phyloP scores from a whole-genome alignment of 2,113 vertebrate species.

The Psettodes erumei region DNA sequence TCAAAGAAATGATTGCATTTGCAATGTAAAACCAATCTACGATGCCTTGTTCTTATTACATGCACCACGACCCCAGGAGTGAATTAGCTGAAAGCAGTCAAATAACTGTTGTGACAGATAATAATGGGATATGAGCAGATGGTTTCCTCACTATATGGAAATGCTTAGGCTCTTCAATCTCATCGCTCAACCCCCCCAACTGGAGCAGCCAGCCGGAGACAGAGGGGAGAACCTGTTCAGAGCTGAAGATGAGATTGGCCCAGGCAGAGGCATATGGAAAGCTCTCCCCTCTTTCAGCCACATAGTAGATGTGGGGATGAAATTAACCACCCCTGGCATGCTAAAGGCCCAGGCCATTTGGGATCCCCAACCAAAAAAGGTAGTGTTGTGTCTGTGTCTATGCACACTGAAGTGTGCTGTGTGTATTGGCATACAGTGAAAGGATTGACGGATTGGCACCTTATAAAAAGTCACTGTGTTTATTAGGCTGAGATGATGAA shows the following conservation, averaged over 20 bases:
- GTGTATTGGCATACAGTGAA: conserved; percentile 47
- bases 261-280: conserved; percentile 41
- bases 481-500: conserved; percentile 26
- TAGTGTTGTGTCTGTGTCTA: background rate
- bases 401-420: conserved; percentile 14
- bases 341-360: conserved; percentile 15
- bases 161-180: conserved; percentile 50
- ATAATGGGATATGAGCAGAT: conserved; percentile 74
- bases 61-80: conserved; percentile 63
- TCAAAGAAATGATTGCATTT: conserved; percentile 81
- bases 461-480: conserved; percentile 33
- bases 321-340: conserved; percentile 28
- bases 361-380: background rate
- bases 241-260: conserved; percentile 54
- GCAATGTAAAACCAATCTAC: conserved; percentile 81
- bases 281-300: conserved; percentile 12
- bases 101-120: conserved; percentile 77
- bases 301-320: conserved; percentile 27
- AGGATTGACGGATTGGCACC: conserved; percentile 23
- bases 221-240: conserved; percentile 37
- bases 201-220: conserved; percentile 41
- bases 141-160: conserved; percentile 59
- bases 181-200: conserved; percentile 19
- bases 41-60: conserved; percentile 74
- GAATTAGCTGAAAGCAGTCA: conserved; percentile 73